A percentile compares a stretch with the other conserved stretches of the same genome.
Evolutionary conservation across 2,888 invertebrate species (phyloP).

Genomic region (Tiliacea aurago): DNA sequence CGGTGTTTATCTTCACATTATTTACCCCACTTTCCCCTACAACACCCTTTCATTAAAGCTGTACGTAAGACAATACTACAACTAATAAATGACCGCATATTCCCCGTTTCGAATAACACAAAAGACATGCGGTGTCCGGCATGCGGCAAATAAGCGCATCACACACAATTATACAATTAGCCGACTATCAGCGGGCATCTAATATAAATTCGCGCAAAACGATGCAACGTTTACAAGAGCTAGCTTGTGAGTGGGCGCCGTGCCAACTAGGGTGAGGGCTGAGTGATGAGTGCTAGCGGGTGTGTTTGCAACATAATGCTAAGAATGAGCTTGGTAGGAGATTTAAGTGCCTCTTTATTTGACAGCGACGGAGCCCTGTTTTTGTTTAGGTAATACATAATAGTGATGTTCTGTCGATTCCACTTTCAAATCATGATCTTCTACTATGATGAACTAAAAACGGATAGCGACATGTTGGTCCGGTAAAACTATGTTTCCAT

Average conservation of each 20-base stretch:
- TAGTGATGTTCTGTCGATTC: neutral
- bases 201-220: slow-evolving; percentile 75
- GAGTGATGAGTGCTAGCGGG: slow-evolving; percentile 44
- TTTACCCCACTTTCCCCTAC: too few relatives aligned
- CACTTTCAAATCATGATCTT: neutral
- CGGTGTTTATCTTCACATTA: too few relatives aligned
- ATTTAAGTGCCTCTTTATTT: neutral
- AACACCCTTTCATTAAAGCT: neutral
- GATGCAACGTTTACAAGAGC: slow-evolving; percentile 75
- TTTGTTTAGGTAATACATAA: neutral
- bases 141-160: slow-evolving; percentile 39
- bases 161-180: slow-evolving; percentile 73
- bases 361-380: neutral
- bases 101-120: slow-evolving; percentile 12
- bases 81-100: slow-evolving; percentile 8
- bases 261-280: slow-evolving; percentile 62
- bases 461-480: too few relatives aligned
- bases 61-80: neutral
- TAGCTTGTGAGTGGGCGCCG: slow-evolving; percentile 65
- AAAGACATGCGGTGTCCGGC: slow-evolving; percentile 15
- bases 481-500: too few relatives aligned
- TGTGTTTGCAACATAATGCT: neutral
- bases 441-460: too few relatives aligned
- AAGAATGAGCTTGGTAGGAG: neutral
- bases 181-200: slow-evolving; percentile 73